phyloP scores from a whole-genome alignment of 2,113 vertebrate species.

The Sitta europaea region DNA sequence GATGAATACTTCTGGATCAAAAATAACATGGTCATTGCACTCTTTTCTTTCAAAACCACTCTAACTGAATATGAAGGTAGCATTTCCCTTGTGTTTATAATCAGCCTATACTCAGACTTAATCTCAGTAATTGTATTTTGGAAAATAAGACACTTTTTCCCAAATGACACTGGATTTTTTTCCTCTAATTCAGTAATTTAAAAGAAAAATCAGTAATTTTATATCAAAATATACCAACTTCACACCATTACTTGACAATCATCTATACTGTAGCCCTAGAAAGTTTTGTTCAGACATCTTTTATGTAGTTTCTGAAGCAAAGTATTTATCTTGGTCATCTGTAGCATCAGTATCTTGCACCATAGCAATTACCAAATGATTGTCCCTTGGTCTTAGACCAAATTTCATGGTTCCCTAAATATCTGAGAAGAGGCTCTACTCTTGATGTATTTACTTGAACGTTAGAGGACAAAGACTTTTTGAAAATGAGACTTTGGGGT shows the following conservation, averaged over 20 bases:
- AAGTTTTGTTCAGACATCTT: background rate
- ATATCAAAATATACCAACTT: background rate
- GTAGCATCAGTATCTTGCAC: background rate
- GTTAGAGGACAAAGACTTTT: background rate
- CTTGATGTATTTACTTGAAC: rapidly evolving
- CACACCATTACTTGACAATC: background rate
- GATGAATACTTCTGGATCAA: background rate
- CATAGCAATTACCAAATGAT: background rate
- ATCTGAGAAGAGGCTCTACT: background rate
- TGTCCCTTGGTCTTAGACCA: background rate
- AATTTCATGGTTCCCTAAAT: background rate
- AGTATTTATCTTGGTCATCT: background rate
- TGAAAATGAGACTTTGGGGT: background rate
- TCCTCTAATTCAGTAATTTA: background rate
- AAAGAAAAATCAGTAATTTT: background rate
- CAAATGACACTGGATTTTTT: background rate
- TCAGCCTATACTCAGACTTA: background rate
- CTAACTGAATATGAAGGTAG: background rate
- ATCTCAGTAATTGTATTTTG: background rate
- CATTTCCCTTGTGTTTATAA: background rate
- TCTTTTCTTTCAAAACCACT: background rate
- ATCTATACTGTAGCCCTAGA: background rate
- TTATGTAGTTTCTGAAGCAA: background rate
- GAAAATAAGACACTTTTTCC: background rate
- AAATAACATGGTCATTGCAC: background rate